Conservation (phyloP, 2,888 invertebrate species). For the Hirtodrosophila alboralis region DNA sequence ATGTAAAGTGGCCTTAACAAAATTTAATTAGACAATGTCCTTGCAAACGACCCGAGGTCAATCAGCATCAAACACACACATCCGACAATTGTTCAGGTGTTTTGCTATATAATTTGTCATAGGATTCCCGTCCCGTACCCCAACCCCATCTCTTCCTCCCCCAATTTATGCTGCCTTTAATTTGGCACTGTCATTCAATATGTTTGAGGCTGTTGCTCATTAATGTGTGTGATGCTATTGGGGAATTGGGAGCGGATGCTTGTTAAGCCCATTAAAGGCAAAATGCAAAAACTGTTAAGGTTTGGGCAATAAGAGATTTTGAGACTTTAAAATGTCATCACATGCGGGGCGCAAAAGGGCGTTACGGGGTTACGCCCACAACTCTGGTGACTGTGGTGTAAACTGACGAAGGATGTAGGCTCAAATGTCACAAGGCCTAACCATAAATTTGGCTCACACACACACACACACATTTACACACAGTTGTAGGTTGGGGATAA, state of each 20-base stretch:
- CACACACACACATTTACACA: slow-evolving; percentile 11
- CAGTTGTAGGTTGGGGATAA: neutral
- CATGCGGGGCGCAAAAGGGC: slow-evolving; percentile 14
- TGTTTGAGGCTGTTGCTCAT: slow-evolving; percentile 53
- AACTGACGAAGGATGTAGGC: slow-evolving; percentile 68
- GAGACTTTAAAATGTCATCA: slow-evolving; percentile 66
- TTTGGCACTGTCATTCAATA: slow-evolving; percentile 72
- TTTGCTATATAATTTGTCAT: slow-evolving; percentile 58
- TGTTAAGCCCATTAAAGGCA: slow-evolving; percentile 71
- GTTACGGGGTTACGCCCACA: slow-evolving; percentile 39
- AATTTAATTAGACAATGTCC: slow-evolving; percentile 66
- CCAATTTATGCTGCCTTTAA: slow-evolving; percentile 42
- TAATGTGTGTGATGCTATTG: slow-evolving; percentile 34
- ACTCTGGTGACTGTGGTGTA: too few species aligned
- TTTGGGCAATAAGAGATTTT: too few species aligned
- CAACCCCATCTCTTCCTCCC: too few species aligned
- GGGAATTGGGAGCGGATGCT: slow-evolving; percentile 62
- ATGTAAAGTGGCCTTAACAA: slow-evolving; percentile 45
- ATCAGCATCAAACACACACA: slow-evolving; percentile 42
- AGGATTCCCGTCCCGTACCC: slow-evolving; percentile 65
- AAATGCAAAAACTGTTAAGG: slow-evolving; percentile 49
- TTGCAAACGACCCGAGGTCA: slow-evolving; percentile 55
- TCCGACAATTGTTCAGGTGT: slow-evolving; percentile 24
- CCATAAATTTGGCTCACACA: slow-evolving; percentile 60
- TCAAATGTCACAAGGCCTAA: slow-evolving; percentile 63